Evolutionary conservation across 1,140 invertebrate genomes (phyloP).

Genomic region (Heliconius nattereri): DNA sequence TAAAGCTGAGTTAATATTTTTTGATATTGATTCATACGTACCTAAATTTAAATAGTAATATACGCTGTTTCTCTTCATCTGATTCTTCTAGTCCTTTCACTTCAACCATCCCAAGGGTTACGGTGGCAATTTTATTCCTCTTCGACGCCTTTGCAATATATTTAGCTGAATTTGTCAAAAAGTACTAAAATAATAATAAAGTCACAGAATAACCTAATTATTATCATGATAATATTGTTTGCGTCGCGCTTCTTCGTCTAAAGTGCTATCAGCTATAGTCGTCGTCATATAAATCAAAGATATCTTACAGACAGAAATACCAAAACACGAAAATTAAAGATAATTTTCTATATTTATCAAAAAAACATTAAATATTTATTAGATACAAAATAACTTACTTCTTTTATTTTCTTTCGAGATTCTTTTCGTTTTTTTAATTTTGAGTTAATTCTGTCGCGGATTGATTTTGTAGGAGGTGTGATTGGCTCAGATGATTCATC

Average conservation of each 20-base stretch:
- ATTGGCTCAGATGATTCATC: constrained; percentile 50
- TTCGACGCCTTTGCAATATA: constrained; percentile 45
- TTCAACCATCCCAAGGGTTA: constrained; percentile 69
- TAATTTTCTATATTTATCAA: no score
- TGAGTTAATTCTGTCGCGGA: constrained; percentile 57
- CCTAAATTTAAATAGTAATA: constrained; percentile 61
- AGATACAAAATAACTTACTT: constrained; percentile 44
- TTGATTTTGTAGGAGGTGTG: constrained; percentile 47
- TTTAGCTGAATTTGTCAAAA: constrained; percentile 66
- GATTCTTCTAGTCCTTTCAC: constrained; percentile 55
- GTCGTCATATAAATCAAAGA: no score
- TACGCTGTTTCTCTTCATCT: constrained; percentile 55
- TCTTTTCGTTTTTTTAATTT: constrained; percentile 53
- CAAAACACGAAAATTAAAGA: no score
- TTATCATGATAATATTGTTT: neutral
- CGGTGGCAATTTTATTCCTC: constrained; percentile 60
- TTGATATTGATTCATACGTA: constrained; percentile 30
- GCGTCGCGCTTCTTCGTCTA: neutral
- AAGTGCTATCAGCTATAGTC: neutral
- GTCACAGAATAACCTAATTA: no score
- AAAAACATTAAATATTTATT: neutral
- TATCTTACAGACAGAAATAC: neutral
- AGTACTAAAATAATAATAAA: constrained; percentile 50
- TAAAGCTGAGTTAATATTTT: no score
- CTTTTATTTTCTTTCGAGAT: constrained; percentile 57